Evolutionary conservation across 2,888 invertebrate genomes (phyloP), one percentile per base, ranked within the genome.

Genomic region (Philereme vetulata): DNA sequence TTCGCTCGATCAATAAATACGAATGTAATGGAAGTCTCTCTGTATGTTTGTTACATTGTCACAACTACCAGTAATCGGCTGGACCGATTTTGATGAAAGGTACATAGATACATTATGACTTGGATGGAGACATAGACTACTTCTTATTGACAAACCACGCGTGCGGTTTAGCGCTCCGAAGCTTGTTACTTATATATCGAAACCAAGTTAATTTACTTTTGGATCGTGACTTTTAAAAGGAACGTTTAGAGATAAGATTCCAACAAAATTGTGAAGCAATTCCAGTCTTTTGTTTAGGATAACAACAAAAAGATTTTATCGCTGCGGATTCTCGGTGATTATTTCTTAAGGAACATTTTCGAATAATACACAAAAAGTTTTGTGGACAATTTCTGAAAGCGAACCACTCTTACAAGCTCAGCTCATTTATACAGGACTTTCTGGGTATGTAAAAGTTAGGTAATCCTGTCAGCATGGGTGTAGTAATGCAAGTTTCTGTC

Each of bases 401-500:
- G 67, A 68, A 67, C 51, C 47, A 53, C 64, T n/a, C n/a, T n/a
- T 53, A 66, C 64, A 68, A 68, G 59, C 48, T 60, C 56, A 58
- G 65, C 70, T 73, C 66, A 66, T 60, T 67, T 56, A 64, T 56
- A 51, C 52, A 67, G 63, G 60, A 51, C 42, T 34, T 45, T 62
- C 55, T 56, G 60, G 57, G 65, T 64, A 65, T 65, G 72, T 70
- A 73, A 82, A 86, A 84, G 80, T 86, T 87, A 76, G 67, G 74
- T 81, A 84, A 86, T 84, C 80, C 79, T 78, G 80, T 84, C 80
- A 80, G 79, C 72, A 71, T 77, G 74, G 78, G 75, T 75, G 78
- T 75, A 71, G 74, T 74, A 75, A 75, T 74, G 66, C 80, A 84
- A 86, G 82, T 84, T 86, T 82, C 81, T 77, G 85, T 85, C 76